Evolutionary conservation across 2,888 invertebrate genomes (phyloP).

Genomic region (Lamellibrachia satsuma): DNA sequence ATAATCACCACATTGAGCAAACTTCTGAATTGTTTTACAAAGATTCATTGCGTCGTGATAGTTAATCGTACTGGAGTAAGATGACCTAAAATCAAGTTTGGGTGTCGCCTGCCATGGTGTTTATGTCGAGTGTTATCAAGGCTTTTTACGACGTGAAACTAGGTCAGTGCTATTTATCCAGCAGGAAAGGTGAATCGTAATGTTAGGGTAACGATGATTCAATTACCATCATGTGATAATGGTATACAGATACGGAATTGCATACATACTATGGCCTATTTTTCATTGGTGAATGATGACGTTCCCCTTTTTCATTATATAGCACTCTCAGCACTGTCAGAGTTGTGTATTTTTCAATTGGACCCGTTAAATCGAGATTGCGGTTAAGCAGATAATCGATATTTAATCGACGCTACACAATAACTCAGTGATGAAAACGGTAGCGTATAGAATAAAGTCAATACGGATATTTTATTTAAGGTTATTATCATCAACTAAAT

Average conservation of each 20-base stretch:
- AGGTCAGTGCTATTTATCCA: neutral
- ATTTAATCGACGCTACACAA: too few species aligned
- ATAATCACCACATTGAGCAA: neutral
- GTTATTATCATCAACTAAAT: too few species aligned
- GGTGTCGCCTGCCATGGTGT: neutral
- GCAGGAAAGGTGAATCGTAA: neutral
- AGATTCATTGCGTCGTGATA: neutral
- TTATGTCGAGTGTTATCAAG: neutral
- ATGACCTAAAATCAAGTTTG: neutral
- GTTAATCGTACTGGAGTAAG: neutral
- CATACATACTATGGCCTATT: neutral
- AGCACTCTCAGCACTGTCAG: too few species aligned
- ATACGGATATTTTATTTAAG: too few species aligned
- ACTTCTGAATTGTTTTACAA: neutral
- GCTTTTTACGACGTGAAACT: neutral
- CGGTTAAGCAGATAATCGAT: too few species aligned
- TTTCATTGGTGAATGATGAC: neutral
- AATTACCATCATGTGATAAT: neutral
- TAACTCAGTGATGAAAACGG: too few species aligned
- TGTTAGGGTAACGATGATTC: neutral
- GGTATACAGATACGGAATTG: neutral
- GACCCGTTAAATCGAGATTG: too few species aligned
- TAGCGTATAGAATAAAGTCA: too few species aligned
- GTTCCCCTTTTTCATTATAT: neutral
- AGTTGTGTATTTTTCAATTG: too few species aligned